Base-by-base conservation (phyloP, 1,140 invertebrate species). In the Drosophila asahinai region DNA sequence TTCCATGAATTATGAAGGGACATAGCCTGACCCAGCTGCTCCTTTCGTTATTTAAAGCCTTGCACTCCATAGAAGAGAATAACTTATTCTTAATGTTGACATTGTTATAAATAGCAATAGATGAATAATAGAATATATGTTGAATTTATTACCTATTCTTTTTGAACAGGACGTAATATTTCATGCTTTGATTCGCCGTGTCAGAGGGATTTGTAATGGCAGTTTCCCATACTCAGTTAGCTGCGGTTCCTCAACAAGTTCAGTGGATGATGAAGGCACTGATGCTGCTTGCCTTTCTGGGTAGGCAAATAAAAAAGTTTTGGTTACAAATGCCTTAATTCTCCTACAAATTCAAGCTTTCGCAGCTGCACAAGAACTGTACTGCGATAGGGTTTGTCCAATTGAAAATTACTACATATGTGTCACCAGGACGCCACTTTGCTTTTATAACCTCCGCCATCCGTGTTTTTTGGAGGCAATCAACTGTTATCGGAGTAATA, bases 1-100 rank as follows among this genome's bases (percentile, higher is more conserved):
- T 30, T 25, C 68, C 68, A 74, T 74, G 68, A 74, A 74, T 74
- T 74, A 74, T 74, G 55, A 27, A 73, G 30, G 38, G 55, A 61
- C 47, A 73, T 52, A 38, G 38, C 11, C 22, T 60, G 47, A 61
- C 45, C 70, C 70, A 73, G 51, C 54, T 73, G 68, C 47, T 43
- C 5, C 5, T 12, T 72, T 57, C 5, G 2, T 42, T 72, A 51
- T 49, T 57, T 42, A 57, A 25, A 30, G 36, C 12, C 33, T 49
- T 19, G 30, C 33, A 36, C 15, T 48, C 68, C 72, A 60, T 74
- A 27, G 45, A 15, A 61, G 33, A 38, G 9, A 36, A 25, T 36
- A 62, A 62, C 55, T 42, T 64, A 64, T 64, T 64, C 36, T 27
- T 22, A 30, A 55, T 63, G 12, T 14, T 63, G 49, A 38, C 30